phyloP scores from a whole-genome alignment of 1,140 invertebrate genomes.

The Pseudomyrmex sp. region DNA sequence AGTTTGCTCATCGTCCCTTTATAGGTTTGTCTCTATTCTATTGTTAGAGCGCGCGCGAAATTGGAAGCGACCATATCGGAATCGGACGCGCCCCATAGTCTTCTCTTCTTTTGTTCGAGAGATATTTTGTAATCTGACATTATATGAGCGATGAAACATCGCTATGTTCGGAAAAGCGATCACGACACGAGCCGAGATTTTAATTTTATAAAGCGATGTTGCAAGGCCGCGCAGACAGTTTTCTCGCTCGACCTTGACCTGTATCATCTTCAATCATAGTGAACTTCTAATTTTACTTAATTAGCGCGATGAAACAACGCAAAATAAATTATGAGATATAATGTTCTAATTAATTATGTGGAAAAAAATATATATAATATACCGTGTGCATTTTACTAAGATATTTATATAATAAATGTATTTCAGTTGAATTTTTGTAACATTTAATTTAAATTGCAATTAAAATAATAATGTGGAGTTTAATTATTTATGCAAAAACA shows the following conservation, averaged over 20 bases:
- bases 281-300: constrained; percentile 4
- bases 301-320: not conserved
- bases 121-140: constrained; percentile 46
- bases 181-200: not conserved
- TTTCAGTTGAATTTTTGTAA: no score
- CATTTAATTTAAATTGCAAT: no score
- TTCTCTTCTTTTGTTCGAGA: constrained; percentile 43
- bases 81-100: not conserved
- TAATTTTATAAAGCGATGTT: constrained; percentile 38
- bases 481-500: no score
- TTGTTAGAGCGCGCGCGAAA: constrained; percentile 41
- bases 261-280: not conserved
- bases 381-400: no score
- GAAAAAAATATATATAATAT: no score
- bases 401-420: no score
- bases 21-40: constrained; percentile 61
- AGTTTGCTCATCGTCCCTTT: constrained; percentile 59
- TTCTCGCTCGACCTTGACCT: constrained; percentile 33
- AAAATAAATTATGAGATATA: constrained; percentile 19
- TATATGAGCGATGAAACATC: constrained; percentile 32
- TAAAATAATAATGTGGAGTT: no score
- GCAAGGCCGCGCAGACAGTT: constrained; percentile 23
- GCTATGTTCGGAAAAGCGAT: constrained; percentile 2
- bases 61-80: constrained; percentile 59
- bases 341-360: not conserved